Percentiles rank a stretch among this genome's conserved stretches.
Evolutionary conservation across 2,113 vertebrate genomes (phyloP).

Genomic region (Melospiza georgiana): DNA sequence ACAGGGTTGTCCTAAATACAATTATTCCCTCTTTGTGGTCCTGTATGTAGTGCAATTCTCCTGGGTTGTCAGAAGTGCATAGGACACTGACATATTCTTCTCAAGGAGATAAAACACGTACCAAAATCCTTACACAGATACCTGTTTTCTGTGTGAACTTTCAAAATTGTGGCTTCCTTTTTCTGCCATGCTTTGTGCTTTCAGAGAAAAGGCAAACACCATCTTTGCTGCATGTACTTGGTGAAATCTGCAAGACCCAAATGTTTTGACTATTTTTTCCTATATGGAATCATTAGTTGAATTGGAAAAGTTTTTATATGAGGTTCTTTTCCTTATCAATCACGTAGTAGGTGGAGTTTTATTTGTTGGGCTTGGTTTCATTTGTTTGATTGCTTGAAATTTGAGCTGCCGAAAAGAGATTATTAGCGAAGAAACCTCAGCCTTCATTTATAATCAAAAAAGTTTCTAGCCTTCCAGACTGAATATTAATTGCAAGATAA

Average conservation of each 20-base stretch:
- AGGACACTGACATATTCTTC: background rate
- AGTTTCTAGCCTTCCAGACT: background rate
- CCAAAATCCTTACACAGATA: background rate
- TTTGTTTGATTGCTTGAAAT: background rate
- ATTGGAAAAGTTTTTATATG: background rate
- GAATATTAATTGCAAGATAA: slow-evolving; percentile 13
- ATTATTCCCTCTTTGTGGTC: background rate
- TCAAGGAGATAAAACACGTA: background rate
- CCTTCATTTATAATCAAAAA: background rate
- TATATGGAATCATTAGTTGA: background rate
- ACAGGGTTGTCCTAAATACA: background rate
- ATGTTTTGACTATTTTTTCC: background rate
- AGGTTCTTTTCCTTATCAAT: background rate
- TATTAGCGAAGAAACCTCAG: background rate
- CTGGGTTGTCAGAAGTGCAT: background rate
- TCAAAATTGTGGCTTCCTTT: background rate
- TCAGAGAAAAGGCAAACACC: background rate
- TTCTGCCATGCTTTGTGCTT: background rate
- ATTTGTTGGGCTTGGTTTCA: background rate
- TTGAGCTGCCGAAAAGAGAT: background rate
- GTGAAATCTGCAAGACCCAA: background rate
- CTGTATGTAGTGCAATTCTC: background rate
- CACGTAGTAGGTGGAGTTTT: background rate
- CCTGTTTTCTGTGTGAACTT: background rate
- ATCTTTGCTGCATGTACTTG: background rate